These are phyloP conservation scores for Isaurus tuberculatus DNA, from an alignment of 92 coral and sea anemone species.

Conservation along the genomic window DNA sequence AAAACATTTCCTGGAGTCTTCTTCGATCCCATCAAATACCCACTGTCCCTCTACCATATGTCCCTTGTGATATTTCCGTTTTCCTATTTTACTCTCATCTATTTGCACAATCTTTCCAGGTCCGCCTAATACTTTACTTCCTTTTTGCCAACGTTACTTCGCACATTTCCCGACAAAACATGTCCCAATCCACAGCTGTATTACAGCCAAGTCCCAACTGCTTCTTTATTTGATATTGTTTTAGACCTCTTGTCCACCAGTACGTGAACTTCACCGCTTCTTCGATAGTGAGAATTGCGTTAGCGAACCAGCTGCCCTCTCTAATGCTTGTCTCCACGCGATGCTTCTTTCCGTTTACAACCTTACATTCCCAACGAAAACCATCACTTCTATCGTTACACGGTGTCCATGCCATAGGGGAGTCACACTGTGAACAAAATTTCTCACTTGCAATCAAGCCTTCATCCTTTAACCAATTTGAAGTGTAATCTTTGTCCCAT, in stretches of 20 bases:
- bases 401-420: too few relatives aligned
- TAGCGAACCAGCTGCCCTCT: conserved; percentile 35
- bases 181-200: conserved; percentile 39
- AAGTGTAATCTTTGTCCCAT: conserved; percentile 7
- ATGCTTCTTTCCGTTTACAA: conserved; percentile 22
- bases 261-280: conserved; percentile 43
- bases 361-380: background rate
- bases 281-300: conserved; percentile 31
- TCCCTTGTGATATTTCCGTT: too few relatives aligned
- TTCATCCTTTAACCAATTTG: conserved; percentile 37
- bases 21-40: too few relatives aligned
- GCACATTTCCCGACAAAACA: conserved; percentile 52
- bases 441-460: conserved; percentile 11
- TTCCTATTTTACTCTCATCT: too few relatives aligned
- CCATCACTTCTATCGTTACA: too few relatives aligned
- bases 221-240: conserved; percentile 37
- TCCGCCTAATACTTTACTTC: background rate
- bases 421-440: too few relatives aligned
- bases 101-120: too few relatives aligned
- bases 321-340: conserved; percentile 17
- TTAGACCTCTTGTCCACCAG: conserved; percentile 47
- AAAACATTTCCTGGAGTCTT: too few relatives aligned
- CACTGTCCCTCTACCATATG: too few relatives aligned
- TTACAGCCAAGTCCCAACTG: conserved; percentile 40
- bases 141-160: background rate